Percentiles rank a stretch among this genome's conserved stretches.
These are phyloP conservation scores for Apocheima hispidaria DNA, from an alignment of 2,888 invertebrate species.

Conservation along the genomic window DNA sequence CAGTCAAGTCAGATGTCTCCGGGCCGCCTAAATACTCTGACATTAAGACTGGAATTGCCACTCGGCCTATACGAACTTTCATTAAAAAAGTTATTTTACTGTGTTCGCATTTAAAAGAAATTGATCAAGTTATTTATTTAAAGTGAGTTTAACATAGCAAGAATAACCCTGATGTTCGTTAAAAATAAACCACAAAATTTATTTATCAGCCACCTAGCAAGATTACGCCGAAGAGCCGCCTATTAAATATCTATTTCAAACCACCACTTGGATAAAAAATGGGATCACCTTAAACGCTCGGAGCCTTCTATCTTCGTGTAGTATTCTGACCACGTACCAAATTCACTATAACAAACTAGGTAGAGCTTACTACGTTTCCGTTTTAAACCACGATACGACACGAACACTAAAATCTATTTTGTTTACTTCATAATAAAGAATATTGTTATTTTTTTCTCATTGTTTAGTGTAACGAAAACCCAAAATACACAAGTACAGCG, in stretches of 20 bases:
- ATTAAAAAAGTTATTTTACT: too few relatives aligned
- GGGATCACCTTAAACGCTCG: slow-evolving; percentile 25
- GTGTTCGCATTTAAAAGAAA: too few relatives aligned
- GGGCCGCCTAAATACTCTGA: too few relatives aligned
- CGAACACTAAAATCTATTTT: slow-evolving; percentile 12
- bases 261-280: slow-evolving; percentile 23
- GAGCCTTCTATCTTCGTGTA: slow-evolving; percentile 25
- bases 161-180: too few relatives aligned
- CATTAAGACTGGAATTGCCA: too few relatives aligned
- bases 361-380: slow-evolving; percentile 32
- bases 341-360: slow-evolving; percentile 41
- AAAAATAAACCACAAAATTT: slow-evolving; percentile 6
- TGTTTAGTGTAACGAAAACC: neutral
- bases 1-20: too few relatives aligned
- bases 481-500: too few relatives aligned
- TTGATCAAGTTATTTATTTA: too few relatives aligned
- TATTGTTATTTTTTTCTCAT: neutral
- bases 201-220: slow-evolving; percentile 12
- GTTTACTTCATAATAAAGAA: neutral
- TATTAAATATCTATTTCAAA: slow-evolving; percentile 30
- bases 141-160: too few relatives aligned
- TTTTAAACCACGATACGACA: slow-evolving; percentile 23
- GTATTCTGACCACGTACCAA: slow-evolving; percentile 40
- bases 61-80: too few relatives aligned
- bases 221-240: slow-evolving; percentile 12